These are phyloP conservation scores for Geococcyx californianus DNA, from an alignment of 2,113 vertebrate species.

Conservation along the genomic window DNA sequence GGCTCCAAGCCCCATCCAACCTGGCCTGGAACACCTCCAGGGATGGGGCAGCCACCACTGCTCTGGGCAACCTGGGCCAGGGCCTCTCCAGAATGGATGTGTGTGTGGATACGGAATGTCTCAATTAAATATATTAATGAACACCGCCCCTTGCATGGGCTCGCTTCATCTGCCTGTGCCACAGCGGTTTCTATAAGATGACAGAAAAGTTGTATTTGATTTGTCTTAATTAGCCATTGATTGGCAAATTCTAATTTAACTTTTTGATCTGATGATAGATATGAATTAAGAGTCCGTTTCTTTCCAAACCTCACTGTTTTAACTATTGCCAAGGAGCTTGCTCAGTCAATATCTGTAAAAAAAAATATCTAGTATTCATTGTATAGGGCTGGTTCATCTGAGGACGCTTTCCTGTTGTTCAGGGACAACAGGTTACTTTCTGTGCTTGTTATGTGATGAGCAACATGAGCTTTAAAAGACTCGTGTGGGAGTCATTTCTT, in stretches of 20 bases:
- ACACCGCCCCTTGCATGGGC: neutral
- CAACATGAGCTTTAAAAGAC: neutral
- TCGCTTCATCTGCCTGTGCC: neutral
- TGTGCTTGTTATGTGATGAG: neutral
- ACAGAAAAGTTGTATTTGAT: neutral
- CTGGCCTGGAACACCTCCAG: too few species aligned
- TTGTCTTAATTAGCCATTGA: neutral
- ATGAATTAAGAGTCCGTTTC: neutral
- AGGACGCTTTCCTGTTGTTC: neutral
- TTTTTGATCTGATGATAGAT: neutral
- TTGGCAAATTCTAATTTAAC: neutral
- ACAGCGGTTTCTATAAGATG: neutral
- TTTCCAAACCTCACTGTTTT: neutral
- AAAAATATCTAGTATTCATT: neutral
- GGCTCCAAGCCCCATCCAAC: too few species aligned
- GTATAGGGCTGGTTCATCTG: neutral
- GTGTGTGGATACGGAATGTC: neutral
- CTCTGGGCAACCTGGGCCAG: too few species aligned
- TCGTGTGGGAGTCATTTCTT: conserved; percentile 25
- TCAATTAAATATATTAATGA: neutral
- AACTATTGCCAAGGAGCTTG: neutral
- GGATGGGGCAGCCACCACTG: too few species aligned
- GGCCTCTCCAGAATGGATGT: too few species aligned
- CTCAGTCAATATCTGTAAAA: neutral
- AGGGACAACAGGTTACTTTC: conserved; percentile 21